Evolutionary conservation across 2,113 vertebrate species (phyloP), one percentile per base, ranked within the genome.

Genomic region (Anthoscopus minutus): DNA sequence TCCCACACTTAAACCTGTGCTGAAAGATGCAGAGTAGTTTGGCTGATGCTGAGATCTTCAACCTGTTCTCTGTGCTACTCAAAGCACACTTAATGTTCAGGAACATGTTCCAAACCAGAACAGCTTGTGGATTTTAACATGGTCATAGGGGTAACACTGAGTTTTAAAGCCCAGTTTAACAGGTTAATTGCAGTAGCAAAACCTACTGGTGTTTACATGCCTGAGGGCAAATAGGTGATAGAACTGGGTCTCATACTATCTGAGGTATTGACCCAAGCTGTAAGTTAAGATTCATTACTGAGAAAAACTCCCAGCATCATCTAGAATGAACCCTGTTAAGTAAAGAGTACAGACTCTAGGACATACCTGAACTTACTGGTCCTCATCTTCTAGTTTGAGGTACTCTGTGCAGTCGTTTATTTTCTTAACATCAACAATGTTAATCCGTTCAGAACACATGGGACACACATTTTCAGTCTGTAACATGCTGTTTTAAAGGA

Each of bases 371-470:
- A 24, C 17, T 96, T 20, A 98, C 37, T 97, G 96, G 31, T 98
- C 98, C 10, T 94, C 94, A 27, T 98, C 97, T 37, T 98, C 97
- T 28, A 95, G 92, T 38, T 79, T 98, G 61, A 99, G 98, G 96
- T 99, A 98, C 45, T 76, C 92, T 19, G 98, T 97, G 74, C 98
- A 99, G 15, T 99, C 98, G 0, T 82, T 86, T 51, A 98, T 94
- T 95, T 98, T 99, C 92, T 97, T 97, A 89, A 99, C 96, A 22
- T 99, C 97, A 87, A 62, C 74, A 7, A 50, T 27, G 4, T 94
- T 97, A 76, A 99, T 96, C 57, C 89, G 97, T 96, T 99, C 98
- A 4, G 98, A 99, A 83, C 99, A 99, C 99, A 99, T 99, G 7
- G 99, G 99, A 90, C 99, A 99, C 1, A 66, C n/a, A 1, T 96